These are phyloP conservation scores for Nymphalis io DNA, from an alignment of 1,140 invertebrate species.

Conservation along the genomic window DNA sequence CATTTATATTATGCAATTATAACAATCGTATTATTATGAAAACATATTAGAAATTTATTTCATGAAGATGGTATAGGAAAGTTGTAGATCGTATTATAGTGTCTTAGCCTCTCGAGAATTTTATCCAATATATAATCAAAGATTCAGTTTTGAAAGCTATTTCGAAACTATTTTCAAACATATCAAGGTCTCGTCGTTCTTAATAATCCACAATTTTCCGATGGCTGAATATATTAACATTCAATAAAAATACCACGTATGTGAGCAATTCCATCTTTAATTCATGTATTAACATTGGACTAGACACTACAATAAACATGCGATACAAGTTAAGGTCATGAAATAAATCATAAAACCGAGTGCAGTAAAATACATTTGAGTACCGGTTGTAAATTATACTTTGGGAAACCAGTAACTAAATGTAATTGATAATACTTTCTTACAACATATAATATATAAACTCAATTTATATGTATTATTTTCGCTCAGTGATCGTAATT, in stretches of 20 bases:
- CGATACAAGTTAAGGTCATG: constrained; percentile 9
- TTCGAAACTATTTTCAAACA: neutral
- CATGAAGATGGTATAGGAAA: too few species aligned
- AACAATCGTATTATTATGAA: too few species aligned
- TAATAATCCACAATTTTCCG: neutral
- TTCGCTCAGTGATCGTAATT: too few species aligned
- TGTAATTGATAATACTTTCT: neutral
- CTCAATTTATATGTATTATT: too few species aligned
- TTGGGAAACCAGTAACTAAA: neutral
- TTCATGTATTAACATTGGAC: constrained; percentile 4
- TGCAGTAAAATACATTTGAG: constrained; percentile 8
- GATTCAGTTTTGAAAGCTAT: neutral
- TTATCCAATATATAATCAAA: too few species aligned
- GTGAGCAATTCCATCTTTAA: constrained; percentile 6
- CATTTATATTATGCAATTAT: too few species aligned
- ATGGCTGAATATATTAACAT: constrained; percentile 5
- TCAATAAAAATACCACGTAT: constrained; percentile 5
- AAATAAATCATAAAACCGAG: constrained; percentile 3
- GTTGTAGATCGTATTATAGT: too few species aligned
- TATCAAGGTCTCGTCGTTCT: neutral
- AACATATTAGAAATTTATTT: too few species aligned
- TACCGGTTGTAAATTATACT: neutral
- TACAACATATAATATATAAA: too few species aligned
- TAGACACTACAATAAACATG: constrained; percentile 8
- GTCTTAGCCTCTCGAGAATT: too few species aligned